phyloP scores from a whole-genome alignment of 1,140 invertebrate genomes.

The Lamellibrachia luymesi region DNA sequence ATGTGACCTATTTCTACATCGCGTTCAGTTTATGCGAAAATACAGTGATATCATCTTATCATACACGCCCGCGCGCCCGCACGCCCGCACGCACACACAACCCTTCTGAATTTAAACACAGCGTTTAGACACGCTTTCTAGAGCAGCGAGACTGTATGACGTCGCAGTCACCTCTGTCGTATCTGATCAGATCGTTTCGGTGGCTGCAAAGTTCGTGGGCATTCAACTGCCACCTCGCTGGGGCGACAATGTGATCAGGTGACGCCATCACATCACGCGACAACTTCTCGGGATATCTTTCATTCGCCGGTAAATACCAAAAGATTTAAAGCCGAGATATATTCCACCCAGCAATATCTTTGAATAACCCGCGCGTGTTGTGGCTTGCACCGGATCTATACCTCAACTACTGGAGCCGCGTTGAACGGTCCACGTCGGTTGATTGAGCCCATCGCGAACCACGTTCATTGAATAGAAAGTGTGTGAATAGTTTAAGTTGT shows the following conservation, averaged over 20 bases:
- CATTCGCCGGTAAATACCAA: neutral
- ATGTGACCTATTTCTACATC: neutral
- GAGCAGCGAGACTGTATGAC: neutral
- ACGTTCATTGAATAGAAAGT: too few relatives aligned
- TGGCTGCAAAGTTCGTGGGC: neutral
- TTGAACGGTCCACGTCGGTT: too few relatives aligned
- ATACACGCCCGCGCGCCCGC: neutral
- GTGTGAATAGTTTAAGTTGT: too few relatives aligned
- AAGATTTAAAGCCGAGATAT: neutral
- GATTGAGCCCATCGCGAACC: too few relatives aligned
- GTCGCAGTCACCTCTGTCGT: neutral
- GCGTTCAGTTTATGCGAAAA: neutral
- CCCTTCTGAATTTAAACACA: neutral
- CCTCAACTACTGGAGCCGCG: too few relatives aligned
- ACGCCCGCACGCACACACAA: neutral
- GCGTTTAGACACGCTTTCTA: neutral
- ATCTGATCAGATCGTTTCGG: neutral
- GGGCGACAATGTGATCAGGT: neutral
- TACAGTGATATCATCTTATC: neutral
- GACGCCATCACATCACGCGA: neutral
- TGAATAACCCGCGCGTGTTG: too few relatives aligned
- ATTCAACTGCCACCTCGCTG: neutral
- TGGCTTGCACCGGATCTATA: too few relatives aligned
- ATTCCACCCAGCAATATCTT: neutral
- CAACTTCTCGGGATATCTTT: neutral